Evolutionary conservation across 1,140 invertebrate genomes (phyloP).

Genomic region (Condylostylus longicornis): DNA sequence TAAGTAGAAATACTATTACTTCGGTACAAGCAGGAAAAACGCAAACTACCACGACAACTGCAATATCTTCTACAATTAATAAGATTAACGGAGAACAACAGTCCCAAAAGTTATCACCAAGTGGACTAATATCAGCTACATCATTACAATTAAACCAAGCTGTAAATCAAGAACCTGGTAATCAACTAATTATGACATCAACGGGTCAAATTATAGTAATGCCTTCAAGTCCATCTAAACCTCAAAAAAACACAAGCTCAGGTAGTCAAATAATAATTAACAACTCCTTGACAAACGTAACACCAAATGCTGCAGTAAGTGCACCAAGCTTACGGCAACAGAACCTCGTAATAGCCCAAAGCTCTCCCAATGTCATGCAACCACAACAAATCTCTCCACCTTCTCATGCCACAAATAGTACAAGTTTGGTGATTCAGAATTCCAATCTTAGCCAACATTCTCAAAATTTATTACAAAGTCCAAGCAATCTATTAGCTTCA

Average conservation of each 20-base stretch:
- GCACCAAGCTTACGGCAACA: slow-evolving; percentile 11
- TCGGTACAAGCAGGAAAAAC: slow-evolving; percentile 58
- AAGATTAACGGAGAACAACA: slow-evolving; percentile 3
- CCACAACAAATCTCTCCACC: no score
- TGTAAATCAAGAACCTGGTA: slow-evolving; percentile 4
- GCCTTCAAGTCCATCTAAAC: slow-evolving; percentile 26
- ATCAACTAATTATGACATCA: slow-evolving; percentile 30
- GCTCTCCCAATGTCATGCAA: not conserved
- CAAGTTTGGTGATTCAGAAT: no score
- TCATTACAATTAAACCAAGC: not conserved
- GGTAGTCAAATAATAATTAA: slow-evolving; percentile 4
- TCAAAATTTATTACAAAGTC: not conserved
- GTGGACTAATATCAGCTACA: slow-evolving; percentile 3
- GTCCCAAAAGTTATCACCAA: slow-evolving; percentile 5
- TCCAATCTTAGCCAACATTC: not conserved
- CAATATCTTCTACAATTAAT: no score
- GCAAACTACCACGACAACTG: slow-evolving; percentile 56
- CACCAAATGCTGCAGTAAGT: slow-evolving; percentile 5
- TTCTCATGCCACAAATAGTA: no score
- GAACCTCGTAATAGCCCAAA: slow-evolving; percentile 1
- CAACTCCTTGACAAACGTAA: not conserved
- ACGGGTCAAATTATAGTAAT: slow-evolving; percentile 35
- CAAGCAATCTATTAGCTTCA: no score
- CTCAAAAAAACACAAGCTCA: no score
- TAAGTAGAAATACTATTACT: slow-evolving; percentile 59